Evolutionary conservation across 2,797 vertebrate genomes (phyloP), one percentile per base, ranked within the genome.

Genomic region (Acipenser oxyrinchus): DNA sequence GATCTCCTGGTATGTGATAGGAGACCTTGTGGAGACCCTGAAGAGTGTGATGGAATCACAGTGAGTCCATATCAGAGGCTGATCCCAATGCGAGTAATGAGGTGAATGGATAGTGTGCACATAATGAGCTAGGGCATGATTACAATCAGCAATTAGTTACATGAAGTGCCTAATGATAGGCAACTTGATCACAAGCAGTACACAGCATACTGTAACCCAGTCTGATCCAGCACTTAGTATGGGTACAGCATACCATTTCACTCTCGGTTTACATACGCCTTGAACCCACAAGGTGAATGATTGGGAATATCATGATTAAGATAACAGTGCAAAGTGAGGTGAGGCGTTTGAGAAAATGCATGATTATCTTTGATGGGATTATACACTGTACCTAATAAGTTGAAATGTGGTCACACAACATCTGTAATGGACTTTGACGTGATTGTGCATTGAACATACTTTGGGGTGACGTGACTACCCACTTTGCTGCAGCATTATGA

Each of bases 271-370:
- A 59, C 15, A 13, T 61, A 13, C 15, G 62, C 53, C n/a, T 63
- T 9, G 48, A 51, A 4, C 10, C 37, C 53, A 48, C 52, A 58
- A 10, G 51, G 51, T 60, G 61, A 51, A 8, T 69, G 53, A 48
- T 64, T 69, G 52, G 6, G 15, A 12, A 18, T 10, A 64, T 65
- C 48, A 3, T 64, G 67, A 68, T 55, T 57, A 18, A 12, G 9
- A 13, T 61, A 51, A 49, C 12, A 48, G 37, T 12, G 37, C 52
- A 18, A 50, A 10, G 53, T 8, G 37, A 59, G 49, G 50, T n/a
- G 68, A 64, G 49, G 48, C 11, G 57, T 15, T 51, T 18, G 18
- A 65, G 63, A 7, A 7, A 37, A 8, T 12, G 49, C 57, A 6
- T 53, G 51, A 69, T 65, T 60, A 64, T 60, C 51, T 8, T 6